Percentiles rank a stretch among this genome's conserved stretches.
Evolutionary conservation across 2,888 invertebrate genomes (phyloP).

Genomic region (Xestia ashworthii): DNA sequence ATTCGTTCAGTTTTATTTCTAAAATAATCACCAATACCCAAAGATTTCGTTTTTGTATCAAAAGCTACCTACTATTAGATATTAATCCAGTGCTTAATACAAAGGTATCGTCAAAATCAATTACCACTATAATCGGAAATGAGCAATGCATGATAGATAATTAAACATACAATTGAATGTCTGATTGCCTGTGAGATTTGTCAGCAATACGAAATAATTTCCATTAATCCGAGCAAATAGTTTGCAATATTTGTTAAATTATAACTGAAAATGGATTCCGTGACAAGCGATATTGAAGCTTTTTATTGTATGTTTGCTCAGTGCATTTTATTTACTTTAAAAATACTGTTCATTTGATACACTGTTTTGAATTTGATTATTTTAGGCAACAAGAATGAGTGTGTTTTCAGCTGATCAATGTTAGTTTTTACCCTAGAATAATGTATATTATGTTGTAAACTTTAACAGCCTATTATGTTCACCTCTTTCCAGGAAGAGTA

Average conservation of each 20-base stretch:
- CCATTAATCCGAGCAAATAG: constrained; percentile 60
- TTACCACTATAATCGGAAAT: constrained; percentile 30
- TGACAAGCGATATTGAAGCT: constrained; percentile 36
- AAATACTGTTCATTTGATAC: constrained; percentile 11
- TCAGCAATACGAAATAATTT: constrained; percentile 53
- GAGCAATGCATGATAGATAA: constrained; percentile 39
- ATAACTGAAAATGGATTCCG: constrained; percentile 60
- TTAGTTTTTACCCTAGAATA: neutral
- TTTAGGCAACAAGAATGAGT: constrained; percentile 1
- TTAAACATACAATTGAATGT: constrained; percentile 62
- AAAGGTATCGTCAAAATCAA: neutral
- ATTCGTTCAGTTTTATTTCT: neutral
- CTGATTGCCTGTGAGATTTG: constrained; percentile 46
- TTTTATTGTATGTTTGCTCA: constrained; percentile 19
- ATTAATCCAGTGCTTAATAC: constrained; percentile 1
- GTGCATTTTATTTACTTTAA: constrained; percentile 17
- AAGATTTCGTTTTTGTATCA: neutral
- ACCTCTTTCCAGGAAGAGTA: neutral
- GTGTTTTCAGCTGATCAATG: neutral
- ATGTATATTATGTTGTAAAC: neutral
- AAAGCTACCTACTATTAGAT: neutral
- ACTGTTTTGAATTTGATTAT: neutral
- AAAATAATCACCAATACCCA: too few relatives aligned
- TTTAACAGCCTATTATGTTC: neutral
- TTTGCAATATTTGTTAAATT: constrained; percentile 63